Evolutionary conservation across 37 sponge, comb jelly and placozoan genomes (phyloP).

Genomic region (Crambe crambe): DNA sequence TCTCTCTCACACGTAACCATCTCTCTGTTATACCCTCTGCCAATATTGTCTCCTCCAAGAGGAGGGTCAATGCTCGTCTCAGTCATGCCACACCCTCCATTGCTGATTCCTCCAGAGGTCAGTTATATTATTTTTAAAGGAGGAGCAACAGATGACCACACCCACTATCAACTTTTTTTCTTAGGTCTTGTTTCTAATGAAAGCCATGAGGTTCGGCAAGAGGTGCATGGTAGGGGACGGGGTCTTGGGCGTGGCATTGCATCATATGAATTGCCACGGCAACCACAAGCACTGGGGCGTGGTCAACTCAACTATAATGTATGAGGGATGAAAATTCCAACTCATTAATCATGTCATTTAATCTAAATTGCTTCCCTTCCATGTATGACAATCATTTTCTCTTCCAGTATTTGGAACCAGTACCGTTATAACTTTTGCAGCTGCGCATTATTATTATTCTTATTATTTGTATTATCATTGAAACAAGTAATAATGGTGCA

Average conservation of each 20-base stretch:
- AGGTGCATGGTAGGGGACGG: neutral
- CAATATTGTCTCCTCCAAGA: neutral
- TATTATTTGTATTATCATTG: too few species aligned
- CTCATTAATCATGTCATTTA: neutral
- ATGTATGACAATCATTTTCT: too few species aligned
- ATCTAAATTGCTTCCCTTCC: too few species aligned
- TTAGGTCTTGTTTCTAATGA: neutral
- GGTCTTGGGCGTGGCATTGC: slow-evolving; percentile 39
- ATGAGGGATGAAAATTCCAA: neutral
- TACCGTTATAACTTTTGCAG: too few species aligned
- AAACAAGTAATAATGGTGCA: too few species aligned
- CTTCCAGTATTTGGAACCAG: too few species aligned
- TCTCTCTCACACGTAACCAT: slow-evolving; percentile 57
- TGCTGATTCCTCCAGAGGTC: too few species aligned
- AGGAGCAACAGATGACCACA: too few species aligned
- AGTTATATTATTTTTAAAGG: too few species aligned
- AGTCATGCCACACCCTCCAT: too few species aligned
- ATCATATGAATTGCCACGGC: neutral
- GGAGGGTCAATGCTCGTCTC: too few species aligned
- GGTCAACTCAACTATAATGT: neutral
- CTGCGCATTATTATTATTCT: too few species aligned
- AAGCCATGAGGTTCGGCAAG: neutral
- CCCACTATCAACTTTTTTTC: neutral
- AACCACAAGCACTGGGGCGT: slow-evolving; percentile 9
- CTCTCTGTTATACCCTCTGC: slow-evolving; percentile 41